A percentile compares a stretch with the other conserved stretches of the same genome.
Evolutionary conservation across 2,797 vertebrate genomes (phyloP).

Genomic region (Ciconia nigra): DNA sequence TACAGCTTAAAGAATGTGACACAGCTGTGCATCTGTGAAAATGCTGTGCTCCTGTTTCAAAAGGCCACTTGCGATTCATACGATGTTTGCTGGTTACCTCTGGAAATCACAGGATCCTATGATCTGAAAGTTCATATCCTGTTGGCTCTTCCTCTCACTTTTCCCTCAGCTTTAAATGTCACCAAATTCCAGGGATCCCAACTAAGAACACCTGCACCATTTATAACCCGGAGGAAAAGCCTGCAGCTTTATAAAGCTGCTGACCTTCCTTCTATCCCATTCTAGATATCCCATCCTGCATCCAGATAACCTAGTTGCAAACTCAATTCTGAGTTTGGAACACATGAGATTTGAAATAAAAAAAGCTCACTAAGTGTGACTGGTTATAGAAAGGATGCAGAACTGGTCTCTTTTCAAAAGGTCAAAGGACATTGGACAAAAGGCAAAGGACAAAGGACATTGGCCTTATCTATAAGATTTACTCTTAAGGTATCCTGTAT

Average conservation of each 20-base stretch:
- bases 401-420: neutral
- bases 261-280: neutral
- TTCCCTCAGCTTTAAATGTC: neutral
- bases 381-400: neutral
- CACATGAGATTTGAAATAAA: neutral
- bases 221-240: neutral
- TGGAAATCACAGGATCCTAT: neutral
- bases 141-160: neutral
- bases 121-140: neutral
- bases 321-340: neutral
- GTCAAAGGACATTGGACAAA: neutral
- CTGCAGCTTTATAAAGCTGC: neutral
- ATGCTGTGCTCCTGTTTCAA: neutral
- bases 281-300: neutral
- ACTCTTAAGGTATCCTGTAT: neutral
- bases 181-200: neutral
- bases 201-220: neutral
- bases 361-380: neutral
- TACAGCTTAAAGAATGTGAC: neutral
- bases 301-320: neutral
- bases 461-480: neutral
- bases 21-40: neutral
- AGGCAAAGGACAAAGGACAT: neutral
- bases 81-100: neutral
- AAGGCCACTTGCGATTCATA: neutral